Evolutionary conservation across 2,797 vertebrate genomes (phyloP), one percentile per base, ranked within the genome.

Genomic region (Euphonia xanthogaster): DNA sequence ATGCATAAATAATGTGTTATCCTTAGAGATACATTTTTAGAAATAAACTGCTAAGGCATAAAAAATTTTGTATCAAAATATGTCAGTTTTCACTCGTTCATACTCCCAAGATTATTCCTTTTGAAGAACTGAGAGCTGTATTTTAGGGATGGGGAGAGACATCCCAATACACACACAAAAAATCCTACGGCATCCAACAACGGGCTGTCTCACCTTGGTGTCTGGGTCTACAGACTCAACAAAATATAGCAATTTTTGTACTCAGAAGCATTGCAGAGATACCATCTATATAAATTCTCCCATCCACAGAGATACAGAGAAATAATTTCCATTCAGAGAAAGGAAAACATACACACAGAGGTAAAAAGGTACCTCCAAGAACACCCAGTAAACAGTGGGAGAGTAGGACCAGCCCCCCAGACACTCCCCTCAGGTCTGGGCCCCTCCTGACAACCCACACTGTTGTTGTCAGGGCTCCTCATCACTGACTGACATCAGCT

Each of bases 171-270:
- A 57, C n/a, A 78, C 18, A 50, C 4, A 63, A 24, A 35, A 67
- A 12, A 12, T 12, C 23, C 28, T 47, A 61, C 20, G 65, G 45
- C 35, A 90, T 24, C 11, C 54, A 42, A 33, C 27, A 71, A 27
- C 0, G 0, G 16, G 27, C 33, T 63, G 19, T 51, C 79, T 65
- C 54, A 60, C 18, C 11, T 40, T 0, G 0, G 33, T 21, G 25
- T 47, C 61, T 65, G 33, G 21, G 33, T 54, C 44, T 82, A 40
- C 24, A 63, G 19, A 62, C 4, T 6, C 51, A 60, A 66, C 6
- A 24, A 37, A 84, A 77, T 7, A 55, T 0, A 61, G 17, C 4
- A 30, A 54, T 57, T 84, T 91, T 75, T 72, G 35, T 31, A 57
- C 54, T 42, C 42, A 51, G 15, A 77, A 65, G 45, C 45, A 88